Conservation (phyloP, 2,797 vertebrate genomes). For the Myripristis jacobus region DNA sequence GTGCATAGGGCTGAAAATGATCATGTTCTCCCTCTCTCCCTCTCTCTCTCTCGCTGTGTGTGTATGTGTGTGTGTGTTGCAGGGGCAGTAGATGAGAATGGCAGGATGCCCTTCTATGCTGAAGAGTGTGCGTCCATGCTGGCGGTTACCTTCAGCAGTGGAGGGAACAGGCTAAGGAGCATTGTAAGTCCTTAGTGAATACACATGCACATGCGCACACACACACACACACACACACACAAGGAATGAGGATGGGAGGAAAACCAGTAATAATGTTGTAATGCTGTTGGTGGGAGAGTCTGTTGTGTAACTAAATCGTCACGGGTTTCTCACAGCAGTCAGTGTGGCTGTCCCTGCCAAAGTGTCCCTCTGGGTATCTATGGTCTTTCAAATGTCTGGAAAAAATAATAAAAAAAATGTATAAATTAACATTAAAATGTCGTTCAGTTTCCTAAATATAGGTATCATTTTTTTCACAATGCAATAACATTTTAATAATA, state of each 20-base stretch:
- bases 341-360: background rate
- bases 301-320: background rate
- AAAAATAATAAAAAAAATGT: too few species aligned
- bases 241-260: background rate
- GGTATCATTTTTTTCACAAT: too few species aligned
- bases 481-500: too few species aligned
- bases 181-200: conserved; percentile 86
- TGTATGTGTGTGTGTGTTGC: conserved; percentile 36
- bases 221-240: background rate
- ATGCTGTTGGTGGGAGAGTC: background rate
- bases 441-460: too few species aligned
- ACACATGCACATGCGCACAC: conserved; percentile 10
- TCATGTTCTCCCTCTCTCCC: too few species aligned
- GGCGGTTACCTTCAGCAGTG: conserved; percentile 97
- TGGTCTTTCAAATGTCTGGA: too few species aligned
- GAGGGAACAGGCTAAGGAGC: conserved; percentile 88
- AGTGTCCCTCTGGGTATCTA: background rate
- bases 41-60: too few species aligned
- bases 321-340: background rate
- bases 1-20: background rate
- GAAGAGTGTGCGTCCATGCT: conserved; percentile 98
- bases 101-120: conserved; percentile 94
- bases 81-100: conserved; percentile 95
- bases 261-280: conserved; percentile 1
- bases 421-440: too few species aligned